Evolutionary conservation across 1,140 invertebrate genomes (phyloP).

Genomic region (Neodiprion pinetum): DNA sequence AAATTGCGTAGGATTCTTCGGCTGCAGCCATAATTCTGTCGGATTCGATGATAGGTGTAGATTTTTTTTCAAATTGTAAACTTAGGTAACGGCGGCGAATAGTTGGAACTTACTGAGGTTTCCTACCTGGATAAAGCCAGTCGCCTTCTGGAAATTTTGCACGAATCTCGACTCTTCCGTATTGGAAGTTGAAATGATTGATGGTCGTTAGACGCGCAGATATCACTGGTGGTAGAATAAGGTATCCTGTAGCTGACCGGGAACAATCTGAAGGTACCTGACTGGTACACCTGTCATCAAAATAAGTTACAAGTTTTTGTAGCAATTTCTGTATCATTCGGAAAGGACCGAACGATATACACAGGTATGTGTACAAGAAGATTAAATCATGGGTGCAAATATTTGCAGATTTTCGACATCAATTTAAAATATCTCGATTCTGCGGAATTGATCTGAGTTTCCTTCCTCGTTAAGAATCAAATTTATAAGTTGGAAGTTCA

Average conservation of each 20-base stretch:
- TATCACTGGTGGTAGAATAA: conserved; percentile 70
- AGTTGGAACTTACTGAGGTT: conserved; percentile 5
- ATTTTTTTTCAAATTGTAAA: conserved; percentile 21
- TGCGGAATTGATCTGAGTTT: too few species aligned
- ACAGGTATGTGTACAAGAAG: too few species aligned
- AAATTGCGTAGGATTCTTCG: conserved; percentile 63
- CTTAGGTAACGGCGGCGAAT: conserved; percentile 10
- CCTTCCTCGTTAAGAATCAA: too few species aligned
- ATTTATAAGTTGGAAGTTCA: too few species aligned
- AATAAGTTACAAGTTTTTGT: conserved; percentile 14
- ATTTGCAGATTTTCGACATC: too few species aligned
- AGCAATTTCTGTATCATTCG: too few species aligned
- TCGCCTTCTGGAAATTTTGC: conserved; percentile 79
- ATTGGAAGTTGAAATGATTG: conserved; percentile 72
- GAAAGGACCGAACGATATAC: too few species aligned
- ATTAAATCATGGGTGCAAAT: too few species aligned
- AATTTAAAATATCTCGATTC: too few species aligned
- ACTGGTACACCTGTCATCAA: conserved; percentile 66
- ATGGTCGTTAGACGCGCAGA: conserved; percentile 73
- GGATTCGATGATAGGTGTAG: conserved; percentile 28
- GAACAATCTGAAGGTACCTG: conserved; percentile 57
- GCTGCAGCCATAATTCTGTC: conserved; percentile 66
- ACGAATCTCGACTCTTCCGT: conserved; percentile 76
- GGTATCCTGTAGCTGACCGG: conserved; percentile 55
- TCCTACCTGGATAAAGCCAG: conserved; percentile 79